Evolutionary conservation across 2,113 vertebrate species (phyloP), one percentile per base, ranked within the genome.

Genomic region (Brachyhypopomus gauderio): DNA sequence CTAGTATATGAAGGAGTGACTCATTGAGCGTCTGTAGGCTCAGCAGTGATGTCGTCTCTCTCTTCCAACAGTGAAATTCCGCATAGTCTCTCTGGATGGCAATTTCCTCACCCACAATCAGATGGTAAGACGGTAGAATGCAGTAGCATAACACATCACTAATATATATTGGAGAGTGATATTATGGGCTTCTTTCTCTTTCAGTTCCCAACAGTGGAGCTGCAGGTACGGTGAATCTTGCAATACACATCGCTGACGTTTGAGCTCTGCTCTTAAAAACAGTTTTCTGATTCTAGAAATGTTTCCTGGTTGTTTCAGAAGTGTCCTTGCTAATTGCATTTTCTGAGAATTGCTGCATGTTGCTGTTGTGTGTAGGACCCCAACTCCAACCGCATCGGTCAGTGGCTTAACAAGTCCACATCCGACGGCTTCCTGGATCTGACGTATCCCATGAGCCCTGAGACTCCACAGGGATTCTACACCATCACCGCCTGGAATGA

Each of bases 331-430:
- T 9, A 20, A 20, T 22, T 52, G 45, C 45, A 52, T 52, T 14
- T 52, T 14, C 12, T 3, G 12, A 14, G 12, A 1, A 12, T 2
- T 27, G 17, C 3, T 22, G 12, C 9, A n/a, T 14, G 12, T 36
- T 27, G 17, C 23, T 11, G 41, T 1, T 41, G 1, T 70, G 4
- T 70, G 6, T 41, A 94, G 93, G 91, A 94, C 77, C 91, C 93
- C 17, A 86, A 70, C 12, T 84, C 80, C 0, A 93, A 93, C 58
- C 90, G 89, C 64, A 93, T 94, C 0, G 92, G 90, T 72, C 93
- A 93, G 85, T 94, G 93, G 93, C 72, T 92, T 80, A 81, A 94
- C 72, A 67, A 59, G 72, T 0, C 78, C 3, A 74, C 89, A 0
- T 38, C 0, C 0, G 27, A 59, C 0, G 92, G 91, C 34, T 91